These are phyloP conservation scores for Nephrocerus scutellatus DNA, from an alignment of 2,888 invertebrate species.

Conservation along the genomic window DNA sequence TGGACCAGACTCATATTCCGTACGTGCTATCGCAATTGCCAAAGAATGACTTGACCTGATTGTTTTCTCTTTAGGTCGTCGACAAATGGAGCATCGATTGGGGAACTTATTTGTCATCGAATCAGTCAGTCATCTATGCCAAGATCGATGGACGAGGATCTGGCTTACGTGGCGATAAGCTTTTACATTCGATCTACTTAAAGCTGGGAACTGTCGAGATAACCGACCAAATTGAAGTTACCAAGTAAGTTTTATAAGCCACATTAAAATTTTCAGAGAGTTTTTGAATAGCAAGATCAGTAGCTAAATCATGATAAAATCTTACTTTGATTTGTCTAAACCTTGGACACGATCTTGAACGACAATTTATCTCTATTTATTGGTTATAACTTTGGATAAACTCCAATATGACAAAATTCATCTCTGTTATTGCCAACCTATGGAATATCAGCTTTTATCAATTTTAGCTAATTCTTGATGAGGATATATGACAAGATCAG, in stretches of 20 bases:
- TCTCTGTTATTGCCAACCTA: too few species aligned
- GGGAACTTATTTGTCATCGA: slow-evolving; percentile 79
- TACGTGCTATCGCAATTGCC: slow-evolving; percentile 47
- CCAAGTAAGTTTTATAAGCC: slow-evolving; percentile 48
- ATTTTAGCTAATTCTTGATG: too few species aligned
- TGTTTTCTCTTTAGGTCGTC: slow-evolving; percentile 29
- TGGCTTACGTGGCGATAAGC: slow-evolving; percentile 74
- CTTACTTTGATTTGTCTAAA: too few species aligned
- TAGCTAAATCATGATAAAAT: background rate
- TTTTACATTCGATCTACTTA: slow-evolving; percentile 75
- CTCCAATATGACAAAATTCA: too few species aligned
- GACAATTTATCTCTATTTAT: too few species aligned
- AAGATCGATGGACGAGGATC: slow-evolving; percentile 88
- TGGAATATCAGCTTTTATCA: too few species aligned
- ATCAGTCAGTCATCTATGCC: slow-evolving; percentile 78
- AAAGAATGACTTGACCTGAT: background rate
- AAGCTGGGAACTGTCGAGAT: slow-evolving; percentile 85
- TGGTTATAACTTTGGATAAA: too few species aligned
- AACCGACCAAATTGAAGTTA: slow-evolving; percentile 81
- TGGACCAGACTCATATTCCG: slow-evolving; percentile 83
- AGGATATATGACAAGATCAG: too few species aligned
- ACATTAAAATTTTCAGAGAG: slow-evolving; percentile 35
- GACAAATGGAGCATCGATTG: slow-evolving; percentile 78
- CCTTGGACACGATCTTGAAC: too few species aligned
- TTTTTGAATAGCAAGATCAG: slow-evolving; percentile 38